These are phyloP conservation scores for Brachynemurus nebulosus DNA, from an alignment of 2,888 invertebrate species.

Conservation along the genomic window DNA sequence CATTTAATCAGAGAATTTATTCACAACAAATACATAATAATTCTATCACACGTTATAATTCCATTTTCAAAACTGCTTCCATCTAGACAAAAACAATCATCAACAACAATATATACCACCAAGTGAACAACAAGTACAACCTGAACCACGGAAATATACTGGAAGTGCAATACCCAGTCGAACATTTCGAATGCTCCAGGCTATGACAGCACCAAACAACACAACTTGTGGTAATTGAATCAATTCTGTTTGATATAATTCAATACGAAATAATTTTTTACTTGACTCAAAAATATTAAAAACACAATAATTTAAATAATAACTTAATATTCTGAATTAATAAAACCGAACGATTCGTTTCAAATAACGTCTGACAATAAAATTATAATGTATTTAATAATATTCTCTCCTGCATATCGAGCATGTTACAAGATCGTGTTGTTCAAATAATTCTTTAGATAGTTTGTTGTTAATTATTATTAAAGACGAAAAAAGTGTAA, in stretches of 20 bases:
- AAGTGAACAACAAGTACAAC: conserved; percentile 49
- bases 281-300: not conserved
- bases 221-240: conserved; percentile 43
- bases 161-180: conserved; percentile 69
- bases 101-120: conserved; percentile 39
- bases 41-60: too few species aligned
- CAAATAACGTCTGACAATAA: too few species aligned
- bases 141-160: conserved; percentile 56
- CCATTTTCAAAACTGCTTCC: too few species aligned
- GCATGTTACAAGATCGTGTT: conserved; percentile 2
- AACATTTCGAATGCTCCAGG: conserved; percentile 66
- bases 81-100: too few species aligned
- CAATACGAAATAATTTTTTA: not conserved
- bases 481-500: not conserved
- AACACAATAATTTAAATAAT: not conserved
- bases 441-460: not conserved
- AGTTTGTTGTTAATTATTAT: too few species aligned
- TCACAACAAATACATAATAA: too few species aligned
- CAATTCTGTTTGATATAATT: too few species aligned
- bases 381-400: too few species aligned
- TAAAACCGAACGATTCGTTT: too few species aligned
- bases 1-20: too few species aligned
- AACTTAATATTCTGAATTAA: too few species aligned
- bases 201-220: conserved; percentile 57
- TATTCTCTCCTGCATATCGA: not conserved